Percentiles rank a stretch among this genome's conserved stretches.
Evolutionary conservation across 2,113 vertebrate species (phyloP).

Genomic region (Channa argus): DNA sequence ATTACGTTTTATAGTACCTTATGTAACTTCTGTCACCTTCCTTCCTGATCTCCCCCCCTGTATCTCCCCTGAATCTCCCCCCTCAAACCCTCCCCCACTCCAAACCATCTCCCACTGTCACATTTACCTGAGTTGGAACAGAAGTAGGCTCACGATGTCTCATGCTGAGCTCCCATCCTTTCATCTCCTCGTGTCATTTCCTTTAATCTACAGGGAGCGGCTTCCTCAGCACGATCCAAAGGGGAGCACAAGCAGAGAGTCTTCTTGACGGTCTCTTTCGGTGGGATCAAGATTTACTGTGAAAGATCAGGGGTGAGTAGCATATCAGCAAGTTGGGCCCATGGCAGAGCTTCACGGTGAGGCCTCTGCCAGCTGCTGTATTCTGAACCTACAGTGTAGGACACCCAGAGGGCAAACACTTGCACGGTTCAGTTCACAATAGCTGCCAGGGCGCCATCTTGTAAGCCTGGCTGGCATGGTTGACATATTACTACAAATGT

Average conservation of each 20-base stretch:
- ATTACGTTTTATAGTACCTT: slow-evolving; percentile 66
- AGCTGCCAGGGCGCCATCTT: slow-evolving; percentile 62
- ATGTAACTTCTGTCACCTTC: slow-evolving; percentile 67
- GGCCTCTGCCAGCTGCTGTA: slow-evolving; percentile 57
- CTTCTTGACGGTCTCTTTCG: slow-evolving; percentile 97
- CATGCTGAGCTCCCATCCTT: slow-evolving; percentile 41
- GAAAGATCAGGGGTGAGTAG: slow-evolving; percentile 98
- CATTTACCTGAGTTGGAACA: slow-evolving; percentile 62
- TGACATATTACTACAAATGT: slow-evolving; percentile 39
- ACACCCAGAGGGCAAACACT: slow-evolving; percentile 63
- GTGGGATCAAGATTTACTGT: slow-evolving; percentile 99
- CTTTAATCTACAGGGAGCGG: slow-evolving; percentile 88
- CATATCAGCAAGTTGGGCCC: slow-evolving; percentile 27
- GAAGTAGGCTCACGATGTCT: slow-evolving; percentile 21
- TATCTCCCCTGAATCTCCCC: background rate
- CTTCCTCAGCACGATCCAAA: slow-evolving; percentile 95
- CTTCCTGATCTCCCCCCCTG: background rate
- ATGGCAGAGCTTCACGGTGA: slow-evolving; percentile 16
- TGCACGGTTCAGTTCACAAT: slow-evolving; percentile 51
- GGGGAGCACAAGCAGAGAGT: slow-evolving; percentile 98
- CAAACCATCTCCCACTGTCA: slow-evolving; percentile 43
- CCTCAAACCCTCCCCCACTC: background rate
- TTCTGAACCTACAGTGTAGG: slow-evolving; percentile 45
- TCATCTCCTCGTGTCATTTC: slow-evolving; percentile 61
- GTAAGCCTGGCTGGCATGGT: slow-evolving; percentile 40